Conservation (phyloP, 2,797 vertebrate genomes). For the Alcedo atthis region DNA sequence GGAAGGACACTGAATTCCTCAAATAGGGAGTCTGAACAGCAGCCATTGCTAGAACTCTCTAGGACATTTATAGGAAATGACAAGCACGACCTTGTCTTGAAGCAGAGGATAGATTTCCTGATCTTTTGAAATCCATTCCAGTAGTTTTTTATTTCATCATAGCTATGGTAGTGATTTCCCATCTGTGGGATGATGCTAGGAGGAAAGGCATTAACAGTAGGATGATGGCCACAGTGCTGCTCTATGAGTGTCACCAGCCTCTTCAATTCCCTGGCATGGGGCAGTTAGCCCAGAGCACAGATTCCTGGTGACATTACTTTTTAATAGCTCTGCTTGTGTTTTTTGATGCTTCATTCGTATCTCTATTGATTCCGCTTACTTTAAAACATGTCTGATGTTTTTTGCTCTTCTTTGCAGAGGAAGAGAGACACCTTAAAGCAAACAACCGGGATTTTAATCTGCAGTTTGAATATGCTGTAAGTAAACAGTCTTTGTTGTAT, state of each 20-base stretch:
- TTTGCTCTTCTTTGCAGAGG: constrained; percentile 76
- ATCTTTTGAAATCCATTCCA: not conserved
- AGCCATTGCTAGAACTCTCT: not conserved
- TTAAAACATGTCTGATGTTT: not conserved
- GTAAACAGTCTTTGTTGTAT: constrained; percentile 46
- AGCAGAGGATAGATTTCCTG: not conserved
- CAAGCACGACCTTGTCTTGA: not conserved
- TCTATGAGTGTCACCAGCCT: not conserved
- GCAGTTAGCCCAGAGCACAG: accelerated
- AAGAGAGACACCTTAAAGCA: constrained; percentile 85
- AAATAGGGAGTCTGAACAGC: not conserved
- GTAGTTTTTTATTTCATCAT: not conserved
- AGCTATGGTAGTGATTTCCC: not conserved
- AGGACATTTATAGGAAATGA: not conserved
- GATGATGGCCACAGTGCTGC: not conserved
- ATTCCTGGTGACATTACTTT: not conserved
- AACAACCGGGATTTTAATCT: constrained; percentile 89
- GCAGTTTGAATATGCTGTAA: constrained; percentile 88
- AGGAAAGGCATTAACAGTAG: not conserved
- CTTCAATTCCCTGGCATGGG: not conserved
- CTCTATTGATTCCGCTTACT: not conserved
- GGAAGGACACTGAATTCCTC: not conserved
- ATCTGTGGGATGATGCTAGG: not conserved
- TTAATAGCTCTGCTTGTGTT: not conserved
- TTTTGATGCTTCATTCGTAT: not conserved